Evolutionary conservation across 2,113 vertebrate species (phyloP).

Genomic region (Potamarius usumacintae): DNA sequence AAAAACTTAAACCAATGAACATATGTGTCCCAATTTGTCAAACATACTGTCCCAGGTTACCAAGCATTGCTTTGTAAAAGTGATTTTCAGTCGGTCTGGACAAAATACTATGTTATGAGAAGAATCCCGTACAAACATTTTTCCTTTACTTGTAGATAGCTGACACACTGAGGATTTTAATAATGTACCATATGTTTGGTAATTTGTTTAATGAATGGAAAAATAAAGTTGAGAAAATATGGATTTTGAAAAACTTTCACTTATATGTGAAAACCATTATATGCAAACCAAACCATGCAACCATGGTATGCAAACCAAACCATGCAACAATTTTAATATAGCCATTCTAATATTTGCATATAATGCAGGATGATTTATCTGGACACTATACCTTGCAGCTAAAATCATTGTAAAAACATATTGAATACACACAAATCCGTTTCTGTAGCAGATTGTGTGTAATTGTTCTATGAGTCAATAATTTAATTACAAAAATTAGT

Average conservation of each 20-base stretch:
- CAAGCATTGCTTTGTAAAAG: neutral
- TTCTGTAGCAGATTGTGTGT: slow-evolving; percentile 25
- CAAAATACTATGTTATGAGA: neutral
- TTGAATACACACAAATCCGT: slow-evolving; percentile 12
- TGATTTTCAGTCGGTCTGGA: neutral
- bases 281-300: too few species aligned
- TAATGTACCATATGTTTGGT: neutral
- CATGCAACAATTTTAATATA: neutral
- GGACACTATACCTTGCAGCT: neutral
- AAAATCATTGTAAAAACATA: neutral
- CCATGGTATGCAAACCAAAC: too few species aligned
- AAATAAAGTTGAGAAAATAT: neutral
- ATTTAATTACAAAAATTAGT: slow-evolving; percentile 43
- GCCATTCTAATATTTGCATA: neutral
- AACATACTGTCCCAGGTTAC: neutral
- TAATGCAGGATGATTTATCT: neutral
- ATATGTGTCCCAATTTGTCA: neutral
- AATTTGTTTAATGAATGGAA: neutral
- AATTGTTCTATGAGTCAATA: slow-evolving; percentile 53
- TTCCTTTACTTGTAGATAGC: neutral
- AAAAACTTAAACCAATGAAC: neutral
- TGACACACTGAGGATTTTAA: neutral
- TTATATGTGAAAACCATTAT: neutral
- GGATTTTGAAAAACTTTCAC: neutral
- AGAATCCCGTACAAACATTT: neutral